Base-by-base conservation (phyloP, 2,888 invertebrate genomes). In the Hemaris fuciformis region DNA sequence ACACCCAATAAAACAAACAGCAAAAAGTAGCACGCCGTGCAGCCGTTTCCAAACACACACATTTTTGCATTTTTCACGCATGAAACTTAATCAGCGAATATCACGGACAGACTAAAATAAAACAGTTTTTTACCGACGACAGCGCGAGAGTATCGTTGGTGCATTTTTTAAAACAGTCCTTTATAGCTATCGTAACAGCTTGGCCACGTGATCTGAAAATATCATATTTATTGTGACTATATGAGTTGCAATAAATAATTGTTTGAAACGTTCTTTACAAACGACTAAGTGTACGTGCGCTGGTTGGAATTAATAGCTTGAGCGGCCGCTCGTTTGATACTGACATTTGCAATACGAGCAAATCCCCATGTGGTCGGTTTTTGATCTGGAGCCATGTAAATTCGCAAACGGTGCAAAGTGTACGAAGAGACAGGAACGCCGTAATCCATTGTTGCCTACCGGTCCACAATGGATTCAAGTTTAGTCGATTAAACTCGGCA, bases 401-500 rank as follows among this genome's bases (percentile, higher is more conserved):
- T 74, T 72, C 71, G 64, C 18, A 31, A 53, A 10, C 65, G 67
- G 71, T 68, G 70, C 70, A 73, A 73, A 77, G 69, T 71, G 72
- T 70, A 68, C 64, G 70, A 67, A 69, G 64, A 69, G 71, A 70
- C 70, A 74, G 70, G 69, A 70, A 73, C 73, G 71, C 71, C 70
- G 80, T 80, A 77, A 85, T 81, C 83, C 75, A 82, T 84, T 85
- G 83, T 81, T 79, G 71, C 73, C 67, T 71, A 73, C 71, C 68
- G 64, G 71, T 70, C 74, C 71, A 81, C 84, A 83, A 84, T 81
- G 77, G 80, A 73, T 78, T 79, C 72, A 71, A 80, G 81, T 77
- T 81, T 79, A 84, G 79, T 84, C 86, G 84, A 84, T 85, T 84
- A 80, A 86, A 80, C 79, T 73, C 69, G 68, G 72, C 79, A 76